Base-by-base conservation (phyloP, 2,888 invertebrate species). In the Carabus problematicus region DNA sequence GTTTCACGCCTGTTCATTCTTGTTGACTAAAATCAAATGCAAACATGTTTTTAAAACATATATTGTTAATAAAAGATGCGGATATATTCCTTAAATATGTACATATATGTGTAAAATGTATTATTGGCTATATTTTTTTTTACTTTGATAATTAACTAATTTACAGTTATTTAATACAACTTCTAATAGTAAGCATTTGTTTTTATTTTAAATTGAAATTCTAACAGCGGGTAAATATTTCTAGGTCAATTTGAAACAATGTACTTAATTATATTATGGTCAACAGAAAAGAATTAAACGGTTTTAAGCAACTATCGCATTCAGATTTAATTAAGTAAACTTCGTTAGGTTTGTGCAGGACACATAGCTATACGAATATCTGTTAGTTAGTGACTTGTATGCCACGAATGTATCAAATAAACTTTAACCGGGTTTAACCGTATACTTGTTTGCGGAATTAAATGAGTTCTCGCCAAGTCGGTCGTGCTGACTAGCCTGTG, bases 361-460 rank as follows among this genome's bases (percentile, higher is more conserved):
- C 29, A 6, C 29, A 29, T 29, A 29, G 29, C 29, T 2, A 29
- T 29, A 6, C 29, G 29, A 29, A 29, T 29, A 29, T 29, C 3
- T 29, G 19, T 52, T 52, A 14, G 18, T 16, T 52, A 8, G 52
- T 11, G n/a, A n/a, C 56, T 56, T 39, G 18, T 45, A 52, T 62
- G 45, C 52, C 12, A 29, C 14, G 14, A 47, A 47, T 47, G 52
- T 59, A 66, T 66, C 66, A 58, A 54, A 47, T 29, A 45, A 49
- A 39, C 56, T 9, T 64, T 59, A 66, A 66, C 49, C 49, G 66
- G 66, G 59, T 66, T 63, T 52, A 52, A 49, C 16, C 52, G 4
- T 16, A 52, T 52, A 14, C 52, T 16, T 52, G 14, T 16, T 52
- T 16, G 29, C 29, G 52, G 19, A 52, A 52, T 19, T 1, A 29